A percentile compares a stretch with the other conserved stretches of the same genome.
phyloP scores from a whole-genome alignment of 2,113 vertebrate species.

The Pongo pygmaeus region DNA sequence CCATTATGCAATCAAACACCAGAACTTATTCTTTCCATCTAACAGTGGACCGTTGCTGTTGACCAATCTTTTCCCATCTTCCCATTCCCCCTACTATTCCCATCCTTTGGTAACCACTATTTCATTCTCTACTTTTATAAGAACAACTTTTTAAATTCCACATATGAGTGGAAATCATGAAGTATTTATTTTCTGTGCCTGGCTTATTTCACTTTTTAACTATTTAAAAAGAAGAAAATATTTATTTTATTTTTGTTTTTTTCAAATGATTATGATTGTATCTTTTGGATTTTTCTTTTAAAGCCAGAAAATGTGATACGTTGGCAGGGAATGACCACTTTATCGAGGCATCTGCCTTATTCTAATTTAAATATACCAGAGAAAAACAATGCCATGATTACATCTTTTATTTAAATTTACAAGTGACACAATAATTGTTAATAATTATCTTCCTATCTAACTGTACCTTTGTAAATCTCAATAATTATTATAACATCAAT shows the following conservation, averaged over 20 bases:
- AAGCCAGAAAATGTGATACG: background rate
- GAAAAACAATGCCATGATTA: background rate
- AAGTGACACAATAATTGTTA: no score
- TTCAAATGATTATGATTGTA: background rate
- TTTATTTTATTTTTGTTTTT: background rate
- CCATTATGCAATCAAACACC: no score
- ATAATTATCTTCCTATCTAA: no score
- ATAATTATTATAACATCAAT: no score
- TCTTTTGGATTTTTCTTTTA: background rate
- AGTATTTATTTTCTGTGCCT: background rate
- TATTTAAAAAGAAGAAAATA: background rate
- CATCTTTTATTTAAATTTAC: background rate
- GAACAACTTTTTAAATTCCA: background rate
- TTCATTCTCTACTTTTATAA: background rate
- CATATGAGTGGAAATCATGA: background rate
- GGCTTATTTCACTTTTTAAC: background rate
- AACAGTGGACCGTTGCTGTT: background rate
- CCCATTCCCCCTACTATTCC: background rate
- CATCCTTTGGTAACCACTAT: background rate
- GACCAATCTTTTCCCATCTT: background rate
- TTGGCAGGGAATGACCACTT: background rate
- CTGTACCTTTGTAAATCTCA: no score
- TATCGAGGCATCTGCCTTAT: background rate
- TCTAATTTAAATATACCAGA: background rate
- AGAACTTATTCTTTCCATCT: no score